A percentile compares a stretch with the other conserved stretches of the same genome.
These are phyloP conservation scores for Myoxocephalus aenaeus DNA, from an alignment of 2,797 vertebrate genomes.

Conservation along the genomic window DNA sequence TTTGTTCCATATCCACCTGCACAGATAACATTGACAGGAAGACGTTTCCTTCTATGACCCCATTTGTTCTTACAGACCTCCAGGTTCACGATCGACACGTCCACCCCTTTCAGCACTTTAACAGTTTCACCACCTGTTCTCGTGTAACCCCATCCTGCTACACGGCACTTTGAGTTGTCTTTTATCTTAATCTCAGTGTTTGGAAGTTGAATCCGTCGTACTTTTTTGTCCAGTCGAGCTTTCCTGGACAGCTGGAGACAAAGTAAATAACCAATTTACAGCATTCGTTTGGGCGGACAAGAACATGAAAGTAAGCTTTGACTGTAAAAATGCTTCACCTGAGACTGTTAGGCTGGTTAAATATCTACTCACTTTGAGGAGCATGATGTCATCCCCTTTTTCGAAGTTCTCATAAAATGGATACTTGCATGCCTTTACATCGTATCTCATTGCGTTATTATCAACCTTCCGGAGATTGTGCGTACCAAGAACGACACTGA, in stretches of 20 bases:
- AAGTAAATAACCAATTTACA: too few species aligned
- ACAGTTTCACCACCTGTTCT: accelerated
- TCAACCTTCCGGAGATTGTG: conserved; percentile 45
- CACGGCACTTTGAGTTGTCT: conserved; percentile 31
- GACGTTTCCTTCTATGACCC: accelerated
- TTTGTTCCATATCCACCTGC: conserved; percentile 56
- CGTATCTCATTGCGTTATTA: conserved; percentile 15
- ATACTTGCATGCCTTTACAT: conserved; percentile 34
- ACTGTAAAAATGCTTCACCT: background rate
- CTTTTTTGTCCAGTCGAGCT: background rate
- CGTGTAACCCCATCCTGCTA: conserved; percentile 60
- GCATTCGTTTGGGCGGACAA: too few species aligned
- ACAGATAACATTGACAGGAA: conserved; percentile 65
- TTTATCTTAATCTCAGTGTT: background rate
- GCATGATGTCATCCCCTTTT: conserved; percentile 70
- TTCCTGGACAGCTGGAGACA: conserved; percentile 55
- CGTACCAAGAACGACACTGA: conserved; percentile 61
- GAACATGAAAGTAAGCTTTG: background rate
- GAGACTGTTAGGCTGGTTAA: background rate
- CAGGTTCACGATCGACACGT: conserved; percentile 37
- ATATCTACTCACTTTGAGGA: conserved; percentile 69
- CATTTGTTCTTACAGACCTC: conserved; percentile 24
- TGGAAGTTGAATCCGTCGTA: conserved; percentile 29
- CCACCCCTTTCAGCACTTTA: conserved; percentile 27
- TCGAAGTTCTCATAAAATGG: accelerated